These are phyloP conservation scores for Microtus pennsylvanicus DNA, from an alignment of 2,113 vertebrate species.

Conservation along the genomic window DNA sequence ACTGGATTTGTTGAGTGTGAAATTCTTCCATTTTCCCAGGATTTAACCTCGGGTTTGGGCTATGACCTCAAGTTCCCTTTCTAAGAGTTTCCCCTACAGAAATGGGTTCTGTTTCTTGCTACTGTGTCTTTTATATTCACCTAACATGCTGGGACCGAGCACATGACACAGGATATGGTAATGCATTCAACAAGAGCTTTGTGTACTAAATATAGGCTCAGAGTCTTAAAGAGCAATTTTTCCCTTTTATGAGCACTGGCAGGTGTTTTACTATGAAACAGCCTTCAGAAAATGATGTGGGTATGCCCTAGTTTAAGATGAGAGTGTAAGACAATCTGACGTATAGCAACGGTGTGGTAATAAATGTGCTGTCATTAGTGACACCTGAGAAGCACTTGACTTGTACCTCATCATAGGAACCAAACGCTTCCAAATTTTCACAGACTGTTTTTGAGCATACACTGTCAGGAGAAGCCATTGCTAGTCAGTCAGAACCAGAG, in stretches of 20 bases:
- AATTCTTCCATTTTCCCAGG: not conserved
- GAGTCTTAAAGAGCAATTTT: constrained; percentile 61
- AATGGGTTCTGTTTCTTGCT: not conserved
- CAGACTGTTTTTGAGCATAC: constrained; percentile 37
- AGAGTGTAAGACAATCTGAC: constrained; percentile 69
- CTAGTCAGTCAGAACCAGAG: constrained; percentile 40
- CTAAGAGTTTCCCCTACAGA: not conserved
- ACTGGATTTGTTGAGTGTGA: not conserved
- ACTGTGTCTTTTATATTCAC: constrained; percentile 28
- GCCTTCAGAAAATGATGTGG: constrained; percentile 66
- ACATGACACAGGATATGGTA: constrained; percentile 79
- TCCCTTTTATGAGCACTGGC: constrained; percentile 76
- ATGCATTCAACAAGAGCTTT: constrained; percentile 78
- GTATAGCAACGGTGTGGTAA: constrained; percentile 56
- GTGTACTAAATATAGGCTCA: constrained; percentile 79
- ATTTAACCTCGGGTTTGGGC: not conserved
- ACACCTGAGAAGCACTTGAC: constrained; percentile 49
- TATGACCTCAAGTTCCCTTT: not conserved
- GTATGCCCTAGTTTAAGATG: constrained; percentile 73
- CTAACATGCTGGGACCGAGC: constrained; percentile 37
- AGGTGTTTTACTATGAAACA: constrained; percentile 74
- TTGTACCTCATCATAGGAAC: constrained; percentile 64
- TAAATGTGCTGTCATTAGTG: constrained; percentile 69
- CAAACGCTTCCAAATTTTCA: constrained; percentile 47
- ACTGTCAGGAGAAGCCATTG: not conserved